Evolutionary conservation across 2,888 invertebrate species (phyloP).

Genomic region (Drosophila anceps): DNA sequence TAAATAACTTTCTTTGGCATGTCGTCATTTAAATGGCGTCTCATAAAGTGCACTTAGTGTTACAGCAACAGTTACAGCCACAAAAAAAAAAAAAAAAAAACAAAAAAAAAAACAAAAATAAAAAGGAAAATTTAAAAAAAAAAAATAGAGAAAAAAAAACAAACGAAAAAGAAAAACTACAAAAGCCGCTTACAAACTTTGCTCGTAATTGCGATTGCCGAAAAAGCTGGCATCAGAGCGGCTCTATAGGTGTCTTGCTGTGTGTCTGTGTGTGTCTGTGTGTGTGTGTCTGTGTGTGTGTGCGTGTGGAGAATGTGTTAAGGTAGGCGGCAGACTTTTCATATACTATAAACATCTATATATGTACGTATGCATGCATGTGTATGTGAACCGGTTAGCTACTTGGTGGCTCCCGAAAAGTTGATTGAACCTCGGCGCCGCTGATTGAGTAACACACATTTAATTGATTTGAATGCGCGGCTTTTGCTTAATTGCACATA

Average conservation of each 20-base stretch:
- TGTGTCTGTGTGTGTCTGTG: not conserved
- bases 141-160: not conserved
- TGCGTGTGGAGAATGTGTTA: slow-evolving; percentile 39
- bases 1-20: slow-evolving; percentile 58
- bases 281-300: not conserved
- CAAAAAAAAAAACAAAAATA: slow-evolving; percentile 9
- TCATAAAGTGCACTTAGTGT: slow-evolving; percentile 54
- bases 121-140: slow-evolving; percentile 19
- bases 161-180: slow-evolving; percentile 28
- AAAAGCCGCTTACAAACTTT: slow-evolving; percentile 67
- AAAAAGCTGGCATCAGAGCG: slow-evolving; percentile 41
- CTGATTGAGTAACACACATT: slow-evolving; percentile 75
- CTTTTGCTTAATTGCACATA: slow-evolving; percentile 68
- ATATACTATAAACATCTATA: slow-evolving; percentile 1
- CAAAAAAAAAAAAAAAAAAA: slow-evolving; percentile 8
- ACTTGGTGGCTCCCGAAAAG: slow-evolving; percentile 52
- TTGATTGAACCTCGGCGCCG: slow-evolving; percentile 65
- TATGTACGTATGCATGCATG: not conserved
- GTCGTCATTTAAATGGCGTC: slow-evolving; percentile 48
- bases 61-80: slow-evolving; percentile 34
- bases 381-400: slow-evolving; percentile 60
- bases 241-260: not conserved
- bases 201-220: slow-evolving; percentile 66
- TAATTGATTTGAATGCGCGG: slow-evolving; percentile 72
- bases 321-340: slow-evolving; percentile 24